A percentile compares a stretch with the other conserved stretches of the same genome.
Conservation (phyloP, 2,113 vertebrate genomes). For the Gopherus flavomarginatus region DNA sequence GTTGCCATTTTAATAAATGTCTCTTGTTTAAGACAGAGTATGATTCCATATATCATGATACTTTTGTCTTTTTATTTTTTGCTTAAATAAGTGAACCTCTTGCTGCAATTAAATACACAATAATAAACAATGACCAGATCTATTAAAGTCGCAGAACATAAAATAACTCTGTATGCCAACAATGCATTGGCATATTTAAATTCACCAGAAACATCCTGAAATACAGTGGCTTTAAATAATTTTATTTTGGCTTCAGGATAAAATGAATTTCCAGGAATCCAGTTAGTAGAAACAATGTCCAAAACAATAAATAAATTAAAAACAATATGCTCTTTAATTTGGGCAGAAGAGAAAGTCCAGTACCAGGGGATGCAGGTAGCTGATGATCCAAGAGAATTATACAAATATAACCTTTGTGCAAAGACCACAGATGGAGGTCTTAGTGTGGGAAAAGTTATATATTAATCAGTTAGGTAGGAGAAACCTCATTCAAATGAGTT, state of each 20-base stretch:
- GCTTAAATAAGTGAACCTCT: background rate
- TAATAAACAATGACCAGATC: background rate
- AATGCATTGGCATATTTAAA: background rate
- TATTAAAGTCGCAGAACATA: background rate
- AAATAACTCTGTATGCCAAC: background rate
- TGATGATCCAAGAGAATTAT: background rate
- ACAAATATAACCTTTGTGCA: background rate
- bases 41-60: background rate
- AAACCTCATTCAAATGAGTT: too few relatives aligned
- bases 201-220: background rate
- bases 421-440: too few relatives aligned
- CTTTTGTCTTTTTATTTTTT: background rate
- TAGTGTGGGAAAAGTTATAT: too few relatives aligned
- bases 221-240: accelerated
- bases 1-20: background rate
- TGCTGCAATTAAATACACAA: too few relatives aligned
- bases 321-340: accelerated
- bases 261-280: background rate
- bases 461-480: too few relatives aligned
- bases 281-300: background rate
- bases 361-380: accelerated
- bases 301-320: background rate
- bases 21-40: background rate
- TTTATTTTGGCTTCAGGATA: background rate
- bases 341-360: background rate